Evolutionary conservation across 2,797 vertebrate genomes (phyloP).

Genomic region (Falco biarmicus): DNA sequence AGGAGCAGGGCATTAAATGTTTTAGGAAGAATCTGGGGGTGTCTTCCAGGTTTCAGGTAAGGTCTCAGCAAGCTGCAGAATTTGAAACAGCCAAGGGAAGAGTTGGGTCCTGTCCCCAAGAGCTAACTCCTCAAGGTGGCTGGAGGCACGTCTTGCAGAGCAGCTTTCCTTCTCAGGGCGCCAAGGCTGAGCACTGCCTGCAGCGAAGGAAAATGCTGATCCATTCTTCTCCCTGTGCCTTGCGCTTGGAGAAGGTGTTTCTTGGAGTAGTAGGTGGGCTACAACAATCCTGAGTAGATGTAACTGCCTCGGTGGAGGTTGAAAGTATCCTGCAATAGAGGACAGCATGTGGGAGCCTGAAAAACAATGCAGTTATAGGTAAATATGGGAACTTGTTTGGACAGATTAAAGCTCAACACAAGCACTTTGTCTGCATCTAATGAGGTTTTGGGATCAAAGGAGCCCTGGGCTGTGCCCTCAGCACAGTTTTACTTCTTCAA

Average conservation of each 20-base stretch:
- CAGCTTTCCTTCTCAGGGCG: neutral
- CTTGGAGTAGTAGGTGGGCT: neutral
- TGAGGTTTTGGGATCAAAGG: neutral
- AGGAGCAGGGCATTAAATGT: neutral
- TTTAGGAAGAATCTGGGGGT: neutral
- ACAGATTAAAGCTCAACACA: neutral
- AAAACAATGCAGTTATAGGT: neutral
- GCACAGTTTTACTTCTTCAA: too few relatives aligned
- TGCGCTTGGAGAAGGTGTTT: neutral
- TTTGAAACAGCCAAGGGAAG: neutral
- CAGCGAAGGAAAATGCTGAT: neutral
- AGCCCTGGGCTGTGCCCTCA: neutral
- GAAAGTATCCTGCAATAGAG: neutral
- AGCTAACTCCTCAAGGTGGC: neutral
- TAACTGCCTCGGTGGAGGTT: neutral
- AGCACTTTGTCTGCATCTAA: too few relatives aligned
- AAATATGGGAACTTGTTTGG: neutral
- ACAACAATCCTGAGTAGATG: neutral
- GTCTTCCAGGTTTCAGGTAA: neutral
- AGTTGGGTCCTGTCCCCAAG: neutral
- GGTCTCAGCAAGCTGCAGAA: neutral
- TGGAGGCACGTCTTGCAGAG: neutral
- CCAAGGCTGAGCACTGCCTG: fast-evolving
- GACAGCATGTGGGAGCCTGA: neutral
- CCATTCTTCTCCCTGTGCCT: neutral